A percentile compares a stretch with the other conserved stretches of the same genome.
phyloP scores from a whole-genome alignment of 2,113 vertebrate genomes.

The Oriolus oriolus region DNA sequence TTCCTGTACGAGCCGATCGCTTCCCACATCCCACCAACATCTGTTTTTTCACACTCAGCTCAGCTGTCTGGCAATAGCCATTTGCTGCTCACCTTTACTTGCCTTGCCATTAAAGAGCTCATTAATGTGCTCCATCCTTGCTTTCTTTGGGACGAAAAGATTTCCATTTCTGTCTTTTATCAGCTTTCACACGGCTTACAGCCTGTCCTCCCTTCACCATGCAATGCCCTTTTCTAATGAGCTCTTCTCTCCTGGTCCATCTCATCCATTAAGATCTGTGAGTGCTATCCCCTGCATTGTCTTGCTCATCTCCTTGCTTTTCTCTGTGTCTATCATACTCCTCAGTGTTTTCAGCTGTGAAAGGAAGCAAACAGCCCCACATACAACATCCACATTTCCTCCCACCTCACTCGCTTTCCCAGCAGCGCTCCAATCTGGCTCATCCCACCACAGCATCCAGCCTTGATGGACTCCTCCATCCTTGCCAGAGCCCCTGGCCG shows the following conservation, averaged over 20 bases:
- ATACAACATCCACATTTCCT: not conserved
- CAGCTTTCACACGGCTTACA: not conserved
- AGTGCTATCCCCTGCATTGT: not conserved
- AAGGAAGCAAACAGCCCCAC: not conserved
- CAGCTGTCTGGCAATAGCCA: slow-evolving; percentile 9
- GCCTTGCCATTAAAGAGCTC: slow-evolving; percentile 17
- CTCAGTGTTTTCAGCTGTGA: not conserved
- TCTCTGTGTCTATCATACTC: not conserved
- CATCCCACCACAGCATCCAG: not conserved
- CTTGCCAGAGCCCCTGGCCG: not conserved
- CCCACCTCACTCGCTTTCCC: not conserved
- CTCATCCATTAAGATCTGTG: not conserved
- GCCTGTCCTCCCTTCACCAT: not conserved
- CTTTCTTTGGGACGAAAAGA: slow-evolving; percentile 7
- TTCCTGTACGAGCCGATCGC: fast-evolving
- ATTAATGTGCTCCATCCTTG: slow-evolving; percentile 7
- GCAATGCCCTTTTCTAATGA: slow-evolving; percentile 35
- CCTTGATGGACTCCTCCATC: not conserved
- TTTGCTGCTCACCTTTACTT: slow-evolving; percentile 56
- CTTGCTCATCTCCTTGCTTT: not conserved
- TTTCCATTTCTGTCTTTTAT: slow-evolving; percentile 42
- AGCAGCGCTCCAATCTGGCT: not conserved
- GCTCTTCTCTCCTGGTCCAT: not conserved
- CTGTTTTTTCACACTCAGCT: not conserved
- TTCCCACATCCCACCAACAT: not conserved